Evolutionary conservation across 2,113 vertebrate genomes (phyloP), one percentile per base, ranked within the genome.

Genomic region (Embiotoca jacksoni): DNA sequence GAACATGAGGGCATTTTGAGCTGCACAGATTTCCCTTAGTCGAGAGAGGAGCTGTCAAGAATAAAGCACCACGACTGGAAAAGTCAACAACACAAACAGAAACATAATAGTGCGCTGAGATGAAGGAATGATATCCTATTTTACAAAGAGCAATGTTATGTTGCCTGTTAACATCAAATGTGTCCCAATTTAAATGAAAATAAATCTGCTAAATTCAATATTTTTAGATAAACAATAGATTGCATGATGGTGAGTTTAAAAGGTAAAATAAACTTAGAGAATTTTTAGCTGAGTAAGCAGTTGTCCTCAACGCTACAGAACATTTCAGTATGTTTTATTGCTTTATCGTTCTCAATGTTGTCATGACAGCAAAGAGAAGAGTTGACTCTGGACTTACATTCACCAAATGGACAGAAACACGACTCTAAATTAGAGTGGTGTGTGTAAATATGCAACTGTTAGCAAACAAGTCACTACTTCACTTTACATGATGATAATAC

Each of bases 1-100:
- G 39, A 66, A 78, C 5, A 33, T 31, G 67, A 68, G 73, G 57
- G 71, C 64, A 56, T 72, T 23, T 41, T 83, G 44, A 79, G 80
- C 72, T 79, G 62, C 61, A 53, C 53, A 79, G 56, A 39, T 69
- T 54, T 73, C 8, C 36, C 33, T 55, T 47, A 58, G 15, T 59
- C 49, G 50, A 78, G 35, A 61, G 55, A 39, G 63, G 14, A 77
- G 61, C 65, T 65, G 78, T 71, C 62, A 72, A 9, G 13, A 36
- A 68, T 15, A 68, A 58, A 7, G 8, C 7, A 32, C 56, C 46
- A 32, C 3, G 13, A 61, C 69, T 41, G 16, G 35, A 14, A 70
- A 61, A 70, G 71, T 44, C 73, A 78, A 75, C 44, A 75, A 32
- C 35, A 41, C 41, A 10, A 61, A 56, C 13, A 4, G 14, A 37